Evolutionary conservation across 2,113 vertebrate species (phyloP).

Genomic region (Sialia sialis): DNA sequence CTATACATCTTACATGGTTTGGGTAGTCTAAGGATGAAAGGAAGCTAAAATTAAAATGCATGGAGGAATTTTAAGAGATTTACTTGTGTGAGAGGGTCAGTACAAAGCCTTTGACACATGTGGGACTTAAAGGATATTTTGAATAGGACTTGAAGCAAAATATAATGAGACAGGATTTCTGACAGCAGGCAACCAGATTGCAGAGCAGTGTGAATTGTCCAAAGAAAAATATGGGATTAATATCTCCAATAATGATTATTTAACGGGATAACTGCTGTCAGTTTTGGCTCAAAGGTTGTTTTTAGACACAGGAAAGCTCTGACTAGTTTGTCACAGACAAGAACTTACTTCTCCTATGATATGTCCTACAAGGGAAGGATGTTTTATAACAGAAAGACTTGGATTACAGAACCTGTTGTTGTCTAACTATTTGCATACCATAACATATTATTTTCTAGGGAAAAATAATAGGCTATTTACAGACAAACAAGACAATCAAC

Average conservation of each 20-base stretch:
- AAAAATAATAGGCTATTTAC: background rate
- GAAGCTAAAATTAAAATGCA: background rate
- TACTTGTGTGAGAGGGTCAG: background rate
- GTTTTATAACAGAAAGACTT: background rate
- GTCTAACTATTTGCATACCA: background rate
- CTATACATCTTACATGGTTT: background rate
- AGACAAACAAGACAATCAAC: background rate
- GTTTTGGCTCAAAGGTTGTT: background rate
- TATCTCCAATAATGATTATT: background rate
- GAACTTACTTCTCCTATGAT: background rate
- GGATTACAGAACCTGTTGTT: background rate
- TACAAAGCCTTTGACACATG: background rate
- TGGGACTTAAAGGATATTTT: background rate
- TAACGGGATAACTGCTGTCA: background rate
- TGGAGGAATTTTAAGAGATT: background rate
- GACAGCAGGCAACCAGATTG: background rate
- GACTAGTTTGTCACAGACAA: background rate
- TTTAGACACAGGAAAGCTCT: background rate
- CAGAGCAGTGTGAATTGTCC: background rate
- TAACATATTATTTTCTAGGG: background rate
- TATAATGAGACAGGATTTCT: background rate
- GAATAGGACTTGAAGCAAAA: background rate
- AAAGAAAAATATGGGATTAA: background rate
- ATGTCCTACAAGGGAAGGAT: background rate
- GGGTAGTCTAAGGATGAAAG: background rate